Evolutionary conservation across 2,888 invertebrate species (phyloP), one percentile per base, ranked within the genome.

Genomic region (Meandrusa payeni): DNA sequence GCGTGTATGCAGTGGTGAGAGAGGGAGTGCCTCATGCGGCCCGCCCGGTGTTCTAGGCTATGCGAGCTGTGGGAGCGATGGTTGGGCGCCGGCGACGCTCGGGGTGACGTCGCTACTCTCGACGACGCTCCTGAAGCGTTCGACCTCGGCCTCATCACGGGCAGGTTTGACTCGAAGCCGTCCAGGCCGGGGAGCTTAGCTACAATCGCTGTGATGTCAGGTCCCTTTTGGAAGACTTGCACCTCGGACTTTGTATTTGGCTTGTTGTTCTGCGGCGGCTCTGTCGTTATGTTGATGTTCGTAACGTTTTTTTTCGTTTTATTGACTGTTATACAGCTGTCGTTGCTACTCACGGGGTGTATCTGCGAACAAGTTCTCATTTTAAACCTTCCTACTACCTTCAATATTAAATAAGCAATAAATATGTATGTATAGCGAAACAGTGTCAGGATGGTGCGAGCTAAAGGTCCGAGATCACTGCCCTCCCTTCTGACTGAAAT

Each of bases 211-310:
- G 94, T 94, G 13, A 94, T 93, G 62, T 94, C 94, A 17, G 93
- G 93, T 0, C 94, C 95, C 59, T 95, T 93, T 71, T 94, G 95
- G 65, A 93, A 95, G 31, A 94, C 92, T 63, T 91, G 80, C 39
- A 89, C 86, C 63, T 91, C 89, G 3, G 85, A 76, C 47, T 89
- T 89, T 33, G 88, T 78, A 29, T 83, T 82, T n/a, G 78, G 74
- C 40, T 68, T 64, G 41, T 70, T 70, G 34, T 65, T 11, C 2
- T 13, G 48, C 3, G 64, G 64, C 5, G 88, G 83, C 48, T 90
- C 91, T 4, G 91, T 87, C 5, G 91, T 91, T 56, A 93, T 93
- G 68, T 90, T 93, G 38, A 93, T 93, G 66, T 92, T 92, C 15
- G 93, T 93, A 5, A 93, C 90, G 64, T 93, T 93, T 67, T 89